phyloP scores from a whole-genome alignment of 2,113 vertebrate species.

The Coracopsis vasa region DNA sequence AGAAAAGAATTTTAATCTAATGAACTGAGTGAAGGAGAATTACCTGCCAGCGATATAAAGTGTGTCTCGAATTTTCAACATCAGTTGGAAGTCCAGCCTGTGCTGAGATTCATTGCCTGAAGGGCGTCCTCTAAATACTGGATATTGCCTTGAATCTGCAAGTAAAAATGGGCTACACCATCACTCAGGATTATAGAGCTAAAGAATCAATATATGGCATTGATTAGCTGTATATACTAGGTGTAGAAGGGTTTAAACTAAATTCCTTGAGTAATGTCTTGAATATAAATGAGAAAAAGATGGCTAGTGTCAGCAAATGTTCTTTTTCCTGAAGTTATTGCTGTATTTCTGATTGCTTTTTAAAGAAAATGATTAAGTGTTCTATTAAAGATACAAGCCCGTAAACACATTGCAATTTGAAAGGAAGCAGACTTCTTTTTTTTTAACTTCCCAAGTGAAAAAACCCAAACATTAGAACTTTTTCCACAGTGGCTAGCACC shows the following conservation, averaged over 20 bases:
- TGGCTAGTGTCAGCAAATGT: constrained; percentile 70
- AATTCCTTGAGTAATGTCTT: constrained; percentile 78
- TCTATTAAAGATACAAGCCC: constrained; percentile 52
- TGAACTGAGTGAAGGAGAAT: constrained; percentile 84
- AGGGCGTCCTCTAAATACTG: constrained; percentile 96
- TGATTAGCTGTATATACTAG: constrained; percentile 82
- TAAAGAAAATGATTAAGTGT: constrained; percentile 63
- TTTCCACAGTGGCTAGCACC: background rate
- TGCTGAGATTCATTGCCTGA: constrained; percentile 98
- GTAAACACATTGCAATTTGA: constrained; percentile 33
- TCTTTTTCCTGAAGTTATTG: constrained; percentile 60
- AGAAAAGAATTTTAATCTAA: constrained; percentile 85
- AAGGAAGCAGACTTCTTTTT: background rate
- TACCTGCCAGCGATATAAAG: constrained; percentile 99
- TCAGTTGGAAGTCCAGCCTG: constrained; percentile 99
- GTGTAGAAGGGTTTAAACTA: constrained; percentile 83
- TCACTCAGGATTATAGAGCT: constrained; percentile 82
- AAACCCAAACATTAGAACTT: background rate
- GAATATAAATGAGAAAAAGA: constrained; percentile 81
- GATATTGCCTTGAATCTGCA: constrained; percentile 95
- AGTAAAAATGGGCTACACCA: constrained; percentile 79
- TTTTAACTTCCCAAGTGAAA: background rate
- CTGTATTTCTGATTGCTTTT: constrained; percentile 54
- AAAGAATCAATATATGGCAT: constrained; percentile 79
- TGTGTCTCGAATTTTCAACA: constrained; percentile 98